Evolutionary conservation across 2,888 invertebrate genomes (phyloP), one percentile per base, ranked within the genome.

Genomic region (Diarsia dahlii): DNA sequence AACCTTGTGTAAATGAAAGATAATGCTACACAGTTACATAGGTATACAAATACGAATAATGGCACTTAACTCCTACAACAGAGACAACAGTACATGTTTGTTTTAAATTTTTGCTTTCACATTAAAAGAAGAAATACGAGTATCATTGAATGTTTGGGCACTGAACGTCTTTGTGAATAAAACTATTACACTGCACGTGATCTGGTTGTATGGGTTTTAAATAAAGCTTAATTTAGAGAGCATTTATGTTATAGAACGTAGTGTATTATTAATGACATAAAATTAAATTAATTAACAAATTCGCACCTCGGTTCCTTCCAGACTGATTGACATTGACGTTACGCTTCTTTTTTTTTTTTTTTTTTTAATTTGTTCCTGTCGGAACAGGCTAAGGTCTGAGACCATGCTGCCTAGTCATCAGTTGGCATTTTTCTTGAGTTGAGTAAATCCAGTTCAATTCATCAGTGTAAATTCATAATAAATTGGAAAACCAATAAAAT

Each of bases 11-110:
- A 20, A 52, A 52, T 46, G 71, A 70, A 80, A 69, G 20, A 74
- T 62, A n/a, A 52, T 72, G 23, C 28, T 52, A 65, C 39, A 68
- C 69, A 71, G 50, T 58, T 68, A 63, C 12, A 3, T 48, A 74
- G 28, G 28, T 28, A 28, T 23, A 50, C 62, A 20, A 68, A 75
- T 39, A 45, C 65, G 18, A 68, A 23, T 54, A 48, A 68, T 60
- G 28, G 62, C 69, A 76, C 39, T 74, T 68, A 81, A 74, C 56
- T 64, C 12, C n/a, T 56, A 63, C 13, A 58, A 72, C 46, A 64
- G 45, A 56, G 66, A 63, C 13, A 58, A 72, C 46, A 64, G 45
- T 60, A 69, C 83, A 78, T 76, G 54, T 56, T 73, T 76, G 39
- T 73, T 52, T 66, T 46, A 58, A 34, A 3, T 56, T 72, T 70